Percentiles rank a stretch among this genome's conserved stretches.
Evolutionary conservation across 2,797 vertebrate species (phyloP).

Genomic region (Pempheris klunzingeri): DNA sequence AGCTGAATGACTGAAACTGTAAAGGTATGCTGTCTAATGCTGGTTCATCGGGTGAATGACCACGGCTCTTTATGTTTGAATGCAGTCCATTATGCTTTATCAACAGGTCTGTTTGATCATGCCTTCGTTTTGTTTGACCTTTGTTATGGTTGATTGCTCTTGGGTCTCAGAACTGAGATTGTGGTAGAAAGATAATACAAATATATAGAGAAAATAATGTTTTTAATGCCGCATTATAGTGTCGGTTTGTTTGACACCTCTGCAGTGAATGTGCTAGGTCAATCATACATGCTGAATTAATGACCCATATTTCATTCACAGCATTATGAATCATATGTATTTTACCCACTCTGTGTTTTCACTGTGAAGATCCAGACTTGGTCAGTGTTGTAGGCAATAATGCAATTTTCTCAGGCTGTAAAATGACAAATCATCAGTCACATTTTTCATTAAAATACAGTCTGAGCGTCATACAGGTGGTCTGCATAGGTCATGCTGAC

Average conservation of each 20-base stretch:
- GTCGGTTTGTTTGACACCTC: background rate
- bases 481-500: background rate
- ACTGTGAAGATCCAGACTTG: background rate
- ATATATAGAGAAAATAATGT: background rate
- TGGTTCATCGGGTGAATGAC: background rate
- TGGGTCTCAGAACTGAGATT: background rate
- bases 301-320: background rate
- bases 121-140: background rate
- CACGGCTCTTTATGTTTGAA: background rate
- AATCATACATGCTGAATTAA: background rate
- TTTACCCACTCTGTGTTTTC: background rate
- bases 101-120: background rate
- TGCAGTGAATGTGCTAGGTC: background rate
- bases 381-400: background rate
- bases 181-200: background rate
- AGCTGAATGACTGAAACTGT: background rate
- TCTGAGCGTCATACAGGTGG: background rate
- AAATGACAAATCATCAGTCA: background rate
- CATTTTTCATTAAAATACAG: background rate
- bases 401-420: background rate
- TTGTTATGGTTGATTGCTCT: background rate
- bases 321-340: background rate
- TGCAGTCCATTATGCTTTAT: fast-evolving
- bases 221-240: background rate
- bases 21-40: background rate